phyloP scores from a whole-genome alignment of 1,140 invertebrate genomes.

The Portunus trituberculatus region DNA sequence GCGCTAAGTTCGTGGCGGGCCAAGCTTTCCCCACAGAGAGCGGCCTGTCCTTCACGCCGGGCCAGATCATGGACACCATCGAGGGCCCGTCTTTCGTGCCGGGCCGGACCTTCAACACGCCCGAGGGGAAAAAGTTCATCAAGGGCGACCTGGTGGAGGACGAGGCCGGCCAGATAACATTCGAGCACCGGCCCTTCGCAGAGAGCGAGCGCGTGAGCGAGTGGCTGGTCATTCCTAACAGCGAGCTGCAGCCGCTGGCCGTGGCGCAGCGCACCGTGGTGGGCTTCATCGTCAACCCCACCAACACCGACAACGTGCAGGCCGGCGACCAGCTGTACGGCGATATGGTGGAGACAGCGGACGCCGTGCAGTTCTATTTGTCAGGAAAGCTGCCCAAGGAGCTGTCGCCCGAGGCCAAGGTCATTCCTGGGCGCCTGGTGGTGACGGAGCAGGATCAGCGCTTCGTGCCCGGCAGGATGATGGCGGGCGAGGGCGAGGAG shows the following conservation, averaged over 20 bases:
- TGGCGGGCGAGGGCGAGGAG: slow-evolving; percentile 82
- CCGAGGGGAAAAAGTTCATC: slow-evolving; percentile 76
- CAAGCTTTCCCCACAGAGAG: slow-evolving; percentile 85
- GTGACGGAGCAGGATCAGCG: slow-evolving; percentile 86
- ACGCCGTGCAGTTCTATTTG: slow-evolving; percentile 75
- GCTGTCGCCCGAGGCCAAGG: slow-evolving; percentile 71
- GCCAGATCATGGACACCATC: slow-evolving; percentile 79
- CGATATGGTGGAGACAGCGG: slow-evolving; percentile 75
- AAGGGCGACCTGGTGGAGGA: slow-evolving; percentile 73
- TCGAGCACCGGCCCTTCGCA: slow-evolving; percentile 67
- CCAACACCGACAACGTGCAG: slow-evolving; percentile 66
- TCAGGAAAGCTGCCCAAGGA: slow-evolving; percentile 73
- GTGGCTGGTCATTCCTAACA: slow-evolving; percentile 74
- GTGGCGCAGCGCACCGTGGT: slow-evolving; percentile 70
- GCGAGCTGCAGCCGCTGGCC: slow-evolving; percentile 74
- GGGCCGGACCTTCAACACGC: slow-evolving; percentile 73
- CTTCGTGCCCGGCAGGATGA: slow-evolving; percentile 85
- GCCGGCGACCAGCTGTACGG: slow-evolving; percentile 72
- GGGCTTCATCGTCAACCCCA: slow-evolving; percentile 75
- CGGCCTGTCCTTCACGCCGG: slow-evolving; percentile 84
- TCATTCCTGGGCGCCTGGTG: slow-evolving; percentile 73
- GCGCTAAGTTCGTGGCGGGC: slow-evolving; percentile 86
- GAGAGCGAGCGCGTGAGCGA: slow-evolving; percentile 68
- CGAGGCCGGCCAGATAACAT: slow-evolving; percentile 71
- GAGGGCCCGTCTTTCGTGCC: slow-evolving; percentile 76